Base-by-base conservation (phyloP, 1,140 invertebrate genomes). In the Drosophila serrata region DNA sequence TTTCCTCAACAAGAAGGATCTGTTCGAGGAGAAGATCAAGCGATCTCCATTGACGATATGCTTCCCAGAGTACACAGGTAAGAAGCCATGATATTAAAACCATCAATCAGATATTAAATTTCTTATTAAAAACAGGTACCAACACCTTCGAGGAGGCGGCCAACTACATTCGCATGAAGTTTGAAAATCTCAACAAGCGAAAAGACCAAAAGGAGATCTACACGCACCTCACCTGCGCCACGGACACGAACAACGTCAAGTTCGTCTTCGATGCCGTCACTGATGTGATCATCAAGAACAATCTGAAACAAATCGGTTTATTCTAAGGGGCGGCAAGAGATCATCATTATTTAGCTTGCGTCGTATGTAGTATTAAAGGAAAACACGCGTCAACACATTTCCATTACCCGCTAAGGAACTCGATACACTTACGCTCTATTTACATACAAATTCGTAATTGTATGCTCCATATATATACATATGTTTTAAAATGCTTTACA, bases 1-100 rank as follows among this genome's bases (percentile, higher is more conserved):
- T 49, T 99, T 99, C 93, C 94, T 99, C 27, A 99, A 99, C 93
- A 99, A 99, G 91, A 99, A 99, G 93, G 98, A 99, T 95, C 94
- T 99, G 57, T 99, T 99, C 93, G 97, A 98, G 91, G 97, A 98
- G 79, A 98, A 98, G 94, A 98, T 98, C 79, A 94, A 94, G 61
- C 96, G 97, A 93, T 98, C 97, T 81, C 97, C 98, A n/a, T 93
- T 99, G 39, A 98, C 97, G 64, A 97, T 99, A 92, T 99, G 98
- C 93, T 99, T 99, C 93, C 96, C 97, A 13, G 98, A 99, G 93
- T 99, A 99, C 92, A 95, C 95, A 92, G 97, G 97, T 97, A 94
- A 92, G 27, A 60, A 35, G 11, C 3, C 12, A 6, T 4, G 0
- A 6, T 19, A 13, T 19, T 4, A 0, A 19, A 13, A 13, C 1